phyloP scores from a whole-genome alignment of 2,888 invertebrate species.

The Automeris io region DNA sequence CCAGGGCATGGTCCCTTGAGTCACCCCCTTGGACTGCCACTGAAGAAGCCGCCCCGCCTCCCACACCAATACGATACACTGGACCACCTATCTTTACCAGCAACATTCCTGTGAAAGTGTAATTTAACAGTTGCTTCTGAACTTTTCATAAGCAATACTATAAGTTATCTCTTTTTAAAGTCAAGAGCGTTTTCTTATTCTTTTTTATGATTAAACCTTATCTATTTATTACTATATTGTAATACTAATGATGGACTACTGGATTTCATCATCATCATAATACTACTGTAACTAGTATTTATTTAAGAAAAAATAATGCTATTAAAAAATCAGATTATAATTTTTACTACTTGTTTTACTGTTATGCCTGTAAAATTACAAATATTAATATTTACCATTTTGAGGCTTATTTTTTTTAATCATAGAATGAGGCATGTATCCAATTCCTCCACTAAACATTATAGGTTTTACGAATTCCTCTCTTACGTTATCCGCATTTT shows the following conservation, averaged over 20 bases:
- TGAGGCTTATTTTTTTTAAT: constrained; percentile 85
- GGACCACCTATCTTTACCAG: constrained; percentile 98
- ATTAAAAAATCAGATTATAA: too few relatives aligned
- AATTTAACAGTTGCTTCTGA: too few relatives aligned
- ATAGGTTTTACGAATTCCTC: constrained; percentile 98
- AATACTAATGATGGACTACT: too few relatives aligned
- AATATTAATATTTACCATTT: constrained; percentile 70
- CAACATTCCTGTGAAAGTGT: constrained; percentile 88
- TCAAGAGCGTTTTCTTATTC: too few relatives aligned
- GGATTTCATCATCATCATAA: too few relatives aligned
- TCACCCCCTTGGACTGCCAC: constrained; percentile 91
- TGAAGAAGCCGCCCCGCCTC: constrained; percentile 98
- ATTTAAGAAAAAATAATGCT: too few relatives aligned
- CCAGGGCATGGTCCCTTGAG: constrained; percentile 85
- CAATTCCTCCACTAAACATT: constrained; percentile 98
- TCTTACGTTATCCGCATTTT: constrained; percentile 79
- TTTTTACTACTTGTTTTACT: background rate
- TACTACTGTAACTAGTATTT: too few relatives aligned
- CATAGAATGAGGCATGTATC: constrained; percentile 90
- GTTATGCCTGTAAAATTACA: background rate
- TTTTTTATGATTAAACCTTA: too few relatives aligned
- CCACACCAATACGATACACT: constrained; percentile 97
- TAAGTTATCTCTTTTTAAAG: too few relatives aligned
- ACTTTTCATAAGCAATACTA: too few relatives aligned
- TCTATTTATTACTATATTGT: too few relatives aligned